A percentile compares a stretch with the other conserved stretches of the same genome.
phyloP scores from a whole-genome alignment of 2,888 invertebrate species.

The Timandra comae region DNA sequence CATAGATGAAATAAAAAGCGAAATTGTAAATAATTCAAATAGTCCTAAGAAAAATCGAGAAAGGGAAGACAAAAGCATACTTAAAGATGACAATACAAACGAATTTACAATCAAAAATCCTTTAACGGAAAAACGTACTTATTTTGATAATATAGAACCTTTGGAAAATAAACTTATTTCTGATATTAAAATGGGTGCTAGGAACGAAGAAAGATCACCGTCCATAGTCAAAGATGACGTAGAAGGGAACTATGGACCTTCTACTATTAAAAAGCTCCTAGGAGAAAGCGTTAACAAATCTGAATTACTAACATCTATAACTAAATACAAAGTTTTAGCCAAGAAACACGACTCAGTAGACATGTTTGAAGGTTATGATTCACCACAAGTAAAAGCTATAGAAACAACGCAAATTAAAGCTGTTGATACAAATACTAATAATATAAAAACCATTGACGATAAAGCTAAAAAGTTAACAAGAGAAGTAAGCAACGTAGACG shows the following conservation, averaged over 20 bases:
- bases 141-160: slow-evolving; percentile 38
- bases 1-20: slow-evolving; percentile 3
- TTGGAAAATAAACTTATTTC: slow-evolving; percentile 23
- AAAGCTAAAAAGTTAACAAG: neutral
- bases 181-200: slow-evolving; percentile 19
- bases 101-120: slow-evolving; percentile 3
- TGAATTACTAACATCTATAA: slow-evolving; percentile 25
- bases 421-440: neutral
- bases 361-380: slow-evolving; percentile 50
- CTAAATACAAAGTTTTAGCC: slow-evolving; percentile 6
- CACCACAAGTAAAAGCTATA: slow-evolving; percentile 23
- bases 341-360: slow-evolving; percentile 51
- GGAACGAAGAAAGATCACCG: slow-evolving; percentile 42
- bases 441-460: neutral
- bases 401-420: neutral
- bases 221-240: slow-evolving; percentile 50
- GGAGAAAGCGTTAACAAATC: slow-evolving; percentile 44
- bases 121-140: slow-evolving; percentile 30
- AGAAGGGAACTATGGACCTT: slow-evolving; percentile 38
- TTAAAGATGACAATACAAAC: slow-evolving; percentile 2
- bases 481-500: slow-evolving; percentile 16
- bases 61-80: slow-evolving; percentile 6
- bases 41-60: neutral
- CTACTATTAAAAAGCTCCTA: slow-evolving; percentile 48
- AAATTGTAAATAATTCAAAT: slow-evolving; percentile 5